Evolutionary conservation across 2,888 invertebrate species (phyloP).

Genomic region (Dicranocentrus wangi): DNA sequence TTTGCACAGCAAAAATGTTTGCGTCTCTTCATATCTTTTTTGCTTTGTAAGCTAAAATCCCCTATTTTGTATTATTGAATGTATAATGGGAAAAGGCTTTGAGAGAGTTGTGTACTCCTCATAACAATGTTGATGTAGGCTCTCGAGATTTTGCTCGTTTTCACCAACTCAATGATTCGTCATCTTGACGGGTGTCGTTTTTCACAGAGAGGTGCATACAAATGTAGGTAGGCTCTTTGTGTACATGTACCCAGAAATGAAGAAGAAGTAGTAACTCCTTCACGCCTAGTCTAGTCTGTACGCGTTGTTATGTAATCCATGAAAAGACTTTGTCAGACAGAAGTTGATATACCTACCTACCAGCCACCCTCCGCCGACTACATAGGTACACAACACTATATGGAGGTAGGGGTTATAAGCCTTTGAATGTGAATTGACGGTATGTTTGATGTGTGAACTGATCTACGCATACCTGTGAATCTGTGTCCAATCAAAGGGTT

Average conservation of each 20-base stretch:
- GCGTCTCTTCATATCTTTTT: conserved; percentile 32
- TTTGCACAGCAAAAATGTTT: conserved; percentile 52
- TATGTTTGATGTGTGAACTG: conserved; percentile 44
- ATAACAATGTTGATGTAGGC: conserved; percentile 41
- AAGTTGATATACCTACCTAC: too few species aligned
- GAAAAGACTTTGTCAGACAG: not conserved
- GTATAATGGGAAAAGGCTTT: conserved; percentile 1
- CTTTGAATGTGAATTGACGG: not conserved
- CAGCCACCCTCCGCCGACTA: too few species aligned
- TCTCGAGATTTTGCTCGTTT: conserved; percentile 49
- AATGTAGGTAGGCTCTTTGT: not conserved
- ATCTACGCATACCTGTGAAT: conserved; percentile 28
- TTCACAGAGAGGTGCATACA: conserved; percentile 20
- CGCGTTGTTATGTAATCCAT: not conserved
- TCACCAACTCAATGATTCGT: conserved; percentile 49
- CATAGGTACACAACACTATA: too few species aligned
- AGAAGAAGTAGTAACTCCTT: not conserved
- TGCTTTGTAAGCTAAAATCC: conserved; percentile 9
- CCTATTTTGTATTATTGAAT: conserved; percentile 4
- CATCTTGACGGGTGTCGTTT: conserved; percentile 62
- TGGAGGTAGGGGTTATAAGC: too few species aligned
- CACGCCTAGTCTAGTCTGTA: not conserved
- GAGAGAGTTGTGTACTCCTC: conserved; percentile 10
- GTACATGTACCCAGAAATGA: not conserved
- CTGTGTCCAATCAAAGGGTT: conserved; percentile 44